Conservation (phyloP, 2,888 invertebrate genomes). For the Odontomyia ornata region DNA sequence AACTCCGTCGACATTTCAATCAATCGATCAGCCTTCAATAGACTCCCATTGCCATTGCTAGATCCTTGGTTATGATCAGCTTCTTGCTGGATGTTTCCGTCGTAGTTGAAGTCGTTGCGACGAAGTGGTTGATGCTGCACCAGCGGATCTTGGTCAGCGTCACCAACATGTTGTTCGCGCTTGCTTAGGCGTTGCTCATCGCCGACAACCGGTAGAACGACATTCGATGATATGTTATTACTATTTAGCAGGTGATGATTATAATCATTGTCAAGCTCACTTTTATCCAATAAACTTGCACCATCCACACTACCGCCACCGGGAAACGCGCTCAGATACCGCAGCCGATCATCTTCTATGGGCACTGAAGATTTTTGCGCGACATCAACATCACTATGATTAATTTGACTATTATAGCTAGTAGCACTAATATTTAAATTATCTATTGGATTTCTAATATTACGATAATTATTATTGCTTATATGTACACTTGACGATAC, state of each 20-base stretch:
- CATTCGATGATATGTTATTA: slow-evolving; percentile 46
- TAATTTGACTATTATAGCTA: slow-evolving; percentile 49
- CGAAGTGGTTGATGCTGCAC: slow-evolving; percentile 37
- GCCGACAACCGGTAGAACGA: slow-evolving; percentile 35
- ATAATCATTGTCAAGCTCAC: slow-evolving; percentile 43
- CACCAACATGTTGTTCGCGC: slow-evolving; percentile 22
- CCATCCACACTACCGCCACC: slow-evolving; percentile 45
- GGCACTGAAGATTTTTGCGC: slow-evolving; percentile 43
- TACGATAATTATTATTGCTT: slow-evolving; percentile 55
- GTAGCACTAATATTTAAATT: slow-evolving; percentile 54
- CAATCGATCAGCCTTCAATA: slow-evolving; percentile 65
- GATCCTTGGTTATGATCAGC: slow-evolving; percentile 32
- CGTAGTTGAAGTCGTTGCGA: slow-evolving; percentile 42
- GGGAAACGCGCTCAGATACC: neutral
- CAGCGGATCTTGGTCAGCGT: neutral
- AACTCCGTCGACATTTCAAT: slow-evolving; percentile 86
- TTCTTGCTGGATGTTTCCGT: slow-evolving; percentile 35
- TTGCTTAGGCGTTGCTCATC: neutral
- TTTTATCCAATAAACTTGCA: slow-evolving; percentile 45
- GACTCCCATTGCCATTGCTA: slow-evolving; percentile 50
- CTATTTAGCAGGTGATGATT: slow-evolving; percentile 44
- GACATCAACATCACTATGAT: slow-evolving; percentile 48
- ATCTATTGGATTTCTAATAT: slow-evolving; percentile 54
- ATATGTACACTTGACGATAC: slow-evolving; percentile 40
- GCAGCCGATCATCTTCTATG: neutral